Evolutionary conservation across 2,113 vertebrate species (phyloP), one percentile per base, ranked within the genome.

Genomic region (Fregata magnificens): DNA sequence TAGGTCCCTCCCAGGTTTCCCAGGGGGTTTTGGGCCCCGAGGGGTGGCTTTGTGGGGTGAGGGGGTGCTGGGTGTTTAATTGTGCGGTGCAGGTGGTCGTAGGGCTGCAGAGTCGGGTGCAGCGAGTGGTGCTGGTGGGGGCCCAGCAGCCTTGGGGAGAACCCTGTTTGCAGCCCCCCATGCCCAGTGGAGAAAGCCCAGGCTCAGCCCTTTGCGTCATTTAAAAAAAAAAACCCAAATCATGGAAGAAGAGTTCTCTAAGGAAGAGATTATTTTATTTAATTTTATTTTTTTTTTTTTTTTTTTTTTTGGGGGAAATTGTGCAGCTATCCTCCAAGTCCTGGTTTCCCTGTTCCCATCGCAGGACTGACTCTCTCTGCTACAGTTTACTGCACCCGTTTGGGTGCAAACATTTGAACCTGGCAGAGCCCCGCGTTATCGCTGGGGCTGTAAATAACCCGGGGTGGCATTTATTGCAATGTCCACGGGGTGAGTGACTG

Each of bases 141-240:
- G 6, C 5, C 18, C 6, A 5, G 49, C 11, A 69, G 63, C 77
- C n/a, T 58, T 0, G 0, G 40, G 22, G 45, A 38, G 8, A 82
- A 26, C 38, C 29, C 5, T 2, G 59, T 65, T 31, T 78, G 44
- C 40, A 82, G 44, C 29, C 5, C 21, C 10, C 26, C 3, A 1
- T 9, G 59, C 29, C 18, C 5, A 11, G 31, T 29, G 5, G 4
- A 8, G 22, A 10, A 72, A 80, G 19, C 36, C 42, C 32, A 34
- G 29, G 36, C 53, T 73, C n/a, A 67, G 65, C 10, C 19, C 25
- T 66, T 76, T n/a, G 13, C 65, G 34, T 26, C 17, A 45, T 34
- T 65, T 17, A 44, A 56, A 44, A 31, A 72, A 16, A 18, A 40
- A 31, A 2, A 3, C 4, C 18, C 31, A 71, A 58, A 66, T 24